A percentile compares a stretch with the other conserved stretches of the same genome.
phyloP scores from a whole-genome alignment of 2,888 invertebrate species.

The Toxonevra muliebris region DNA sequence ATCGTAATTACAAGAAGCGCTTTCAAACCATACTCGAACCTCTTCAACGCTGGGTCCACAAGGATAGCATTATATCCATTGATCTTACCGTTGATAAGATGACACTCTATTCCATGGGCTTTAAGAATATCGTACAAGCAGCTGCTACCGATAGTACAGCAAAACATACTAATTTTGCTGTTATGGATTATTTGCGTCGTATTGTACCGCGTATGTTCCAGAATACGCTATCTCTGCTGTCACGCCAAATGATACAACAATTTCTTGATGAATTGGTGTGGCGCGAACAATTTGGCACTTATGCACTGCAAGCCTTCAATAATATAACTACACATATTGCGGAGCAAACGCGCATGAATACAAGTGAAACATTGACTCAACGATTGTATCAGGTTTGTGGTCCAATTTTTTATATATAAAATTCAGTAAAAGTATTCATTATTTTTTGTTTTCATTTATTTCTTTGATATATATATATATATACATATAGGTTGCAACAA shows the following conservation, averaged over 20 bases:
- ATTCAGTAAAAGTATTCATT: neutral
- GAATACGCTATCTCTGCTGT: conserved; percentile 83
- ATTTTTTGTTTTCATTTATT: neutral
- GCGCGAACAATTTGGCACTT: conserved; percentile 85
- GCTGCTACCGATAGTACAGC: conserved; percentile 63
- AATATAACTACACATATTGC: conserved; percentile 81
- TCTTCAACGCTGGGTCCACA: conserved; percentile 80
- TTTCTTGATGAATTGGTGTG: conserved; percentile 90
- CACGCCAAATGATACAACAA: conserved; percentile 87
- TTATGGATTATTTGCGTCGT: conserved; percentile 87
- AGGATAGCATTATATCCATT: conserved; percentile 79
- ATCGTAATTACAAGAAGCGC: conserved; percentile 81
- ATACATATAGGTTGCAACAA: conserved; percentile 68
- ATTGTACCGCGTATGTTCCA: conserved; percentile 92
- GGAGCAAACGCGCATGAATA: conserved; percentile 78
- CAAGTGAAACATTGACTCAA: conserved; percentile 71
- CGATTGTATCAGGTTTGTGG: conserved; percentile 72
- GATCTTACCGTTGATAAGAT: conserved; percentile 86
- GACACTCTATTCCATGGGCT: conserved; percentile 81
- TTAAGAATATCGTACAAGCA: conserved; percentile 77
- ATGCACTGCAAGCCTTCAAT: conserved; percentile 81
- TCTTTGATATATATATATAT: neutral
- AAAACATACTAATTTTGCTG: conserved; percentile 74
- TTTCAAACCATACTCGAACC: conserved; percentile 86
- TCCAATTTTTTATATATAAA: neutral